phyloP scores from a whole-genome alignment of 2,113 vertebrate species.

The Oncorhynchus mykiss region DNA sequence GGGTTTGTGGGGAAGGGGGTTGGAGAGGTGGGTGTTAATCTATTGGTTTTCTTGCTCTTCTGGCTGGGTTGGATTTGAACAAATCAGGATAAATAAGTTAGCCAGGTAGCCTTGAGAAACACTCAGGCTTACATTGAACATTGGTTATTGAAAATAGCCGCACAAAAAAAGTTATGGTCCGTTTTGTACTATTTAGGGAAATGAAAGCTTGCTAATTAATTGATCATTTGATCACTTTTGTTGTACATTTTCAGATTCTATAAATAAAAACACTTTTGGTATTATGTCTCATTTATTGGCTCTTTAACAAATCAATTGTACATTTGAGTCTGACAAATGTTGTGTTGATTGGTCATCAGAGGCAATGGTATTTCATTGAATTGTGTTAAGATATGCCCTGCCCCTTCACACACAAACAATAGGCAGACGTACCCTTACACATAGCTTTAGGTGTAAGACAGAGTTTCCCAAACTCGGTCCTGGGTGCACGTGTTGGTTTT shows the following conservation, averaged over 20 bases:
- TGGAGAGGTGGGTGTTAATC: background rate
- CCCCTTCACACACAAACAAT: no score
- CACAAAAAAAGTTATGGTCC: background rate
- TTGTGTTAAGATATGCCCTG: no score
- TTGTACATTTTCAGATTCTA: slow-evolving; percentile 3
- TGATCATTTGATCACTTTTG: background rate
- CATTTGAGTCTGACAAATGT: slow-evolving; percentile 56
- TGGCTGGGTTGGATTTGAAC: background rate
- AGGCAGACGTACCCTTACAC: no score
- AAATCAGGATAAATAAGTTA: background rate
- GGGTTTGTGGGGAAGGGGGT: no score
- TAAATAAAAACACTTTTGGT: background rate
- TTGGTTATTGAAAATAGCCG: background rate
- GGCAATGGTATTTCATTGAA: no score
- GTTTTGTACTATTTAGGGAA: background rate
- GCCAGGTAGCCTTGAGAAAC: background rate
- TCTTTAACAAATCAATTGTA: slow-evolving; percentile 77
- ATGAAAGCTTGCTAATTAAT: background rate
- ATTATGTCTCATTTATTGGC: background rate
- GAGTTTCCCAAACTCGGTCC: no score
- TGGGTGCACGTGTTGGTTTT: no score
- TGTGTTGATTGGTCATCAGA: no score
- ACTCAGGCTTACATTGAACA: background rate
- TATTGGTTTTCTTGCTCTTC: background rate
- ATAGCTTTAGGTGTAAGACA: no score